Evolutionary conservation across 1,140 invertebrate genomes (phyloP).

Genomic region (Aphidius ervi): DNA sequence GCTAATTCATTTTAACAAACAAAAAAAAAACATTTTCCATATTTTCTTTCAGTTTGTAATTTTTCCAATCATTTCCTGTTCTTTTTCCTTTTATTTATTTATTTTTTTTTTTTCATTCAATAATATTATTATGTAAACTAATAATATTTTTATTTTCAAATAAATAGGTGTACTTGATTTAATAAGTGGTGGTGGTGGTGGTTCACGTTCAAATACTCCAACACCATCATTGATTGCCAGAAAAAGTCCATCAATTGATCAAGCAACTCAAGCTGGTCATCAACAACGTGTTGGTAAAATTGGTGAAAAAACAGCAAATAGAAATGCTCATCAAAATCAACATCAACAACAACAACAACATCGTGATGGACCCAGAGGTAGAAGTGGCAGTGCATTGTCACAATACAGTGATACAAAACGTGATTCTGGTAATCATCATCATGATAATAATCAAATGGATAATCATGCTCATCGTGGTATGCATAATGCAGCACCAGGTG

Average conservation of each 20-base stretch:
- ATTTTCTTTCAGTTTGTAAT: no score
- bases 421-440: conserved; percentile 26
- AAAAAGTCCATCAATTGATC: conserved; percentile 79
- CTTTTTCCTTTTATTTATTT: background rate
- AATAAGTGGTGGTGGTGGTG: conserved; percentile 59
- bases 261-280: conserved; percentile 67
- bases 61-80: background rate
- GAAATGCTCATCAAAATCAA: conserved; percentile 30
- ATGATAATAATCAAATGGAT: conserved; percentile 35
- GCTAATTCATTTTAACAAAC: no score
- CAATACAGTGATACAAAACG: conserved; percentile 47
- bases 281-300: conserved; percentile 47
- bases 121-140: background rate
- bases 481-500: conserved; percentile 43
- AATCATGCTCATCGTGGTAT: conserved; percentile 33
- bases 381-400: conserved; percentile 40
- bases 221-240: conserved; percentile 61
- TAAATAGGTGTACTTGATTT: conserved; percentile 65
- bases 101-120: background rate
- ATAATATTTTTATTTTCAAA: conserved; percentile 4
- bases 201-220: conserved; percentile 71
- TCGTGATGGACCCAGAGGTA: conserved; percentile 42
- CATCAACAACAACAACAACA: conserved; percentile 41
- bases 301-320: conserved; percentile 43
- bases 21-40: no score